These are phyloP conservation scores for Smittia aterrima DNA, from an alignment of 2,888 invertebrate genomes.

Conservation along the genomic window DNA sequence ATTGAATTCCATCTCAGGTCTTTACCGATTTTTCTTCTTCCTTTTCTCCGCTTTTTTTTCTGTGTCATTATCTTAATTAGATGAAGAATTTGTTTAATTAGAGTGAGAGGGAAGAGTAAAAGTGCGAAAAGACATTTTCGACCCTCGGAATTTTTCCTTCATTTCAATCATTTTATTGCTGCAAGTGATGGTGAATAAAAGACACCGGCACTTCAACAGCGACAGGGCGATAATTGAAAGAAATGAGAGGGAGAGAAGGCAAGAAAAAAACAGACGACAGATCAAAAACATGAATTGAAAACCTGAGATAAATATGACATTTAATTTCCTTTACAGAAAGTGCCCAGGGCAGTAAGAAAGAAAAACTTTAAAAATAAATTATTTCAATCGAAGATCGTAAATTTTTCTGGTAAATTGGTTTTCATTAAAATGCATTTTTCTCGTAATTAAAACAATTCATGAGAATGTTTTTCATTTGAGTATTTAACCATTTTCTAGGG, in stretches of 20 bases:
- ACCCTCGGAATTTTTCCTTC: background rate
- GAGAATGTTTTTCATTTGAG: no score
- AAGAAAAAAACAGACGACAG: slow-evolving; percentile 6
- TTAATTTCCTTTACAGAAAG: slow-evolving; percentile 26
- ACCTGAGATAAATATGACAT: slow-evolving; percentile 26
- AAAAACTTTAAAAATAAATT: background rate
- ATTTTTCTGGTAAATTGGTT: no score
- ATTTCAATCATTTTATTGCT: background rate
- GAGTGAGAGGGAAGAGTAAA: slow-evolving; percentile 21
- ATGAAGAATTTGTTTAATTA: slow-evolving; percentile 39
- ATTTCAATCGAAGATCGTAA: no score
- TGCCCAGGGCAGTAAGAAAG: no score
- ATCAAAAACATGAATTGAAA: background rate
- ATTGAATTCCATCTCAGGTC: slow-evolving; percentile 39
- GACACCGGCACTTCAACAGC: slow-evolving; percentile 3
- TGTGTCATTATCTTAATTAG: slow-evolving; percentile 41
- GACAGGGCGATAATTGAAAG: background rate
- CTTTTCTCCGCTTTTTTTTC: background rate
- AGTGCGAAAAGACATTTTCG: background rate
- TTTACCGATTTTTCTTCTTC: background rate
- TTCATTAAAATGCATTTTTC: no score
- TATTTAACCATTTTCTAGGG: no score
- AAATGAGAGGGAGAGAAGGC: background rate
- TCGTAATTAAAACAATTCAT: no score
- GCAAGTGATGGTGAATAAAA: slow-evolving; percentile 12